Base-by-base conservation (phyloP, 23 tunicate species). In the Ciona savignyi region DNA sequence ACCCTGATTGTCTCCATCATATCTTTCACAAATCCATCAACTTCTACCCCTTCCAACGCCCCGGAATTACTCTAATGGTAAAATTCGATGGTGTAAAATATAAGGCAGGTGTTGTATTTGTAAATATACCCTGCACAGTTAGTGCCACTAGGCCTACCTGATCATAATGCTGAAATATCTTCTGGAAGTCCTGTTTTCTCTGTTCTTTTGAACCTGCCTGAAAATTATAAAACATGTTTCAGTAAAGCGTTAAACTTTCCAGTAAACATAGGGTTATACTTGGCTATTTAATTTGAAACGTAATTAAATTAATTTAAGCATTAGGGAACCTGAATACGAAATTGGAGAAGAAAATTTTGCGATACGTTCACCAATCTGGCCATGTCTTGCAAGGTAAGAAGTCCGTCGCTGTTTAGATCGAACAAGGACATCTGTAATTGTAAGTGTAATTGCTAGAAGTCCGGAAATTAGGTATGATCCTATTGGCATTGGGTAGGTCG, bases 1-100 rank as follows among this genome's bases (percentile, higher is more conserved):
- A 88, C 96, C 87, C 78, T 63, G 23, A 82, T 88, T 0, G 73
- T 73, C 65, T 88, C 96, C 96, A 88, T 88, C 84, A 88, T 78
- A 73, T 88, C 96, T 78, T 88, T 88, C 21, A 88, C 85, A 60
- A 88, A 88, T 19, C 96, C 96, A 60, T 88, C 96, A 11, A 88
- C 33, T 34, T 88, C 96, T 4, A 74, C 96, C 31, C 96, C 96
- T 66, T 88, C 96, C 9, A 88, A 75, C 32, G 96, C 96, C 26
- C 84, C 96, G 2, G 87, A 81, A 4, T 72, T 32, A 51, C 95
- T 84, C 95, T 87, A 2, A 48, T 24, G 35, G 60, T 49, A 4
- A 75, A 21, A 62, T 42, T 6, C n/a, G n/a, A n/a, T 42, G 9
- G 9, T 42, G 56, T 42, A 15, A 6, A 6, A 6, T 6, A 42